Base-by-base conservation (phyloP, 2,888 invertebrate genomes). In the Heliconius cydno region DNA sequence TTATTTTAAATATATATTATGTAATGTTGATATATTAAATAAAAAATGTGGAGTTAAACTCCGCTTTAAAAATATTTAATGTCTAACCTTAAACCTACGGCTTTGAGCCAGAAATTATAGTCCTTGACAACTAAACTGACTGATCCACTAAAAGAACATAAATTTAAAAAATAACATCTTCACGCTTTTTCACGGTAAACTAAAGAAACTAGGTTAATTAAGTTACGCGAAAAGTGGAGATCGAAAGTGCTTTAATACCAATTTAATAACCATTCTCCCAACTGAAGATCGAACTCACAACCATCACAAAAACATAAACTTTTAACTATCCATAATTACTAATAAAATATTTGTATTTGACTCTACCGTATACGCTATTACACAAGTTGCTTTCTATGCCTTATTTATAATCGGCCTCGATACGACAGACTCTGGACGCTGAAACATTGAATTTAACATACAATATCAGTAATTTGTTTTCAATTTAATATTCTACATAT, bases 381-480 rank as follows among this genome's bases (percentile, higher is more conserved):
- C 60, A 60, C n/a, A 60, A 34, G 34, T 67, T 34, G 67, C 22
- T 67, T 60, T 60, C 60, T 60, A n/a, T 60, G 10, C 60, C 60
- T 22, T 60, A 60, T 60, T 60, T 60, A 60, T 60, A 60, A n/a
- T 9, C n/a, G n/a, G 60, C 60, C 60, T 60, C 60, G 60, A 60
- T 60, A 60, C 60, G 60, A 60, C 60, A 60, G 12, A 60, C 60
- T 60, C 10, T 60, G 60, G 19, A 60, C 60, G 60, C 60, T 60
- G n/a, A 60, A 60, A 77, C 80, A 79, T 30, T 76, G 71, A 76
- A 76, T 76, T 78, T 65, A 76, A 76, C 76, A 79, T 76, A 81
- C 73, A 81, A 79, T 79, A 71, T 73, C 63, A 30, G 76, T 78
- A 79, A 81, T 79, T 81, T 79, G 79, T 78, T 72, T 73, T 30